phyloP scores from a whole-genome alignment of 92 coral and sea anemone genomes.

The Epizoanthus rinbou region DNA sequence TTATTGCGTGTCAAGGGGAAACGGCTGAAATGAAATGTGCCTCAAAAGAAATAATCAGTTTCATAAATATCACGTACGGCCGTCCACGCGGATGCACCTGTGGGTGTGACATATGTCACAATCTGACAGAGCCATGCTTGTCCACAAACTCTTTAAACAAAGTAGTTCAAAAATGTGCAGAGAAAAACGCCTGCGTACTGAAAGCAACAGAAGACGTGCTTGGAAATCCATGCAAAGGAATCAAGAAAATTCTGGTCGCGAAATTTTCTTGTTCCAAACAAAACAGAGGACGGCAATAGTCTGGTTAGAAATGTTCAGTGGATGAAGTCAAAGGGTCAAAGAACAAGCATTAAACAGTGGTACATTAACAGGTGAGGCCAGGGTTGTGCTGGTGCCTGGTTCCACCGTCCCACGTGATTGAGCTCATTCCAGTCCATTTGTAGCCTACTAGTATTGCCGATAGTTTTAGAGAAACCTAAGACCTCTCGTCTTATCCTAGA shows the following conservation, averaged over 20 bases:
- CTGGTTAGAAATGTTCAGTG: too few species aligned
- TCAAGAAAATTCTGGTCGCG: conserved; percentile 1
- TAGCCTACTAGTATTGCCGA: too few species aligned
- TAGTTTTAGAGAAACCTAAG: too few species aligned
- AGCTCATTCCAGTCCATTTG: too few species aligned
- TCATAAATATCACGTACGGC: neutral
- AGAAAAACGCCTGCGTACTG: neutral
- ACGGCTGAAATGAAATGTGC: neutral
- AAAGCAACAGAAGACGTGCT: conserved; percentile 17
- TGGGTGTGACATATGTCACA: neutral
- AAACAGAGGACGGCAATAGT: too few species aligned
- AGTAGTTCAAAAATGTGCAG: neutral
- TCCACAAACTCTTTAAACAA: neutral
- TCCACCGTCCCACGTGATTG: too few species aligned
- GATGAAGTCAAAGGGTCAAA: too few species aligned
- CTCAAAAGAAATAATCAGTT: neutral
- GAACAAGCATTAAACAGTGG: too few species aligned
- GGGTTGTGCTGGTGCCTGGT: too few species aligned
- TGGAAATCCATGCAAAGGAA: conserved; percentile 12
- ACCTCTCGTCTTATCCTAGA: too few species aligned
- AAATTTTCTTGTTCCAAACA: neutral
- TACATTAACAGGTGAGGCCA: too few species aligned
- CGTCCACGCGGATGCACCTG: neutral
- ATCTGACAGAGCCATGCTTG: neutral
- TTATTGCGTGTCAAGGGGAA: neutral